These are phyloP conservation scores for Poicephalus meyeri DNA, from an alignment of 2,113 vertebrate genomes.

Conservation along the genomic window DNA sequence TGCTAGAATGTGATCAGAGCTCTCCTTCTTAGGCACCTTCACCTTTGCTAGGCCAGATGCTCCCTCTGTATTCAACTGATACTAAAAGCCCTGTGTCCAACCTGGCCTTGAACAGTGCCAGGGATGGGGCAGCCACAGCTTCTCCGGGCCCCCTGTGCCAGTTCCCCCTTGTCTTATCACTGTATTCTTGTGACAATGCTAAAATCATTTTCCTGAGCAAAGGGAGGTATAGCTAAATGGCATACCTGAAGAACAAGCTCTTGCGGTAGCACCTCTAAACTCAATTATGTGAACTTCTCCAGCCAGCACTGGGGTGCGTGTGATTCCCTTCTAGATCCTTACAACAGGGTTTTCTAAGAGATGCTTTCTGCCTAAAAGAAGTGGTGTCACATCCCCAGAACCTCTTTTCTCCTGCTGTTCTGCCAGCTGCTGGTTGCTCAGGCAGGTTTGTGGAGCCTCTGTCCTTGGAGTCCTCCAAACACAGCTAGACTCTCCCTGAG, in stretches of 20 bases:
- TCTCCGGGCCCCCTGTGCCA: background rate
- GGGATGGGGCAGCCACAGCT: background rate
- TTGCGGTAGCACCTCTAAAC: background rate
- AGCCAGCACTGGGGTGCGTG: rapidly evolving
- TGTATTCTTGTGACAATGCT: rapidly evolving
- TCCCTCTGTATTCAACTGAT: no score
- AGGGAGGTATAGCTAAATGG: background rate
- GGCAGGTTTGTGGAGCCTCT: background rate
- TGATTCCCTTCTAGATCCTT: background rate
- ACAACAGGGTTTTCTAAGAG: background rate
- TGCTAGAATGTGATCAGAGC: no score
- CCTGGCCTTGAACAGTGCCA: background rate
- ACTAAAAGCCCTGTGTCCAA: no score
- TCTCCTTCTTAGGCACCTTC: no score
- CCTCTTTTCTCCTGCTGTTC: background rate
- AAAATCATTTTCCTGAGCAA: background rate
- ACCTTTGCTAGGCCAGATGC: no score
- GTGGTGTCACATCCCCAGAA: rapidly evolving
- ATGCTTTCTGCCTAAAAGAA: background rate
- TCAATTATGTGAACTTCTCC: background rate
- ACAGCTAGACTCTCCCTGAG: background rate
- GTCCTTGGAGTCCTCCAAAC: background rate
- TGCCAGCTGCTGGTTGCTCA: background rate
- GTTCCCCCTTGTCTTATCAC: background rate
- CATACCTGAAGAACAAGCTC: background rate